These are phyloP conservation scores for Atta texana DNA, from an alignment of 1,140 invertebrate species.

Conservation along the genomic window DNA sequence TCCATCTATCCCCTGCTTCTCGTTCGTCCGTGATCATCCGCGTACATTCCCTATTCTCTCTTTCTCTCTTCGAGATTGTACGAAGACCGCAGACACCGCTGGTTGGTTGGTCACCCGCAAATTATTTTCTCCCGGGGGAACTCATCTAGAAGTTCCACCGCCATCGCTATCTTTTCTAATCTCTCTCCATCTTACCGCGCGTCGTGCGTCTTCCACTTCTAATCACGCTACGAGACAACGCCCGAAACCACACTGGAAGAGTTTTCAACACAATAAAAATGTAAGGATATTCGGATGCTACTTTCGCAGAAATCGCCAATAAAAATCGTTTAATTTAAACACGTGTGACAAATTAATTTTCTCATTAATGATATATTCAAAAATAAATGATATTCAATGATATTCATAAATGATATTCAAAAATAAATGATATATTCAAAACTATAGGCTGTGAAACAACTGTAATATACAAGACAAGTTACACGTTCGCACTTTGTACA, in stretches of 20 bases:
- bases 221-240: conserved; percentile 53
- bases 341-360: not conserved
- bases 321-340: not conserved
- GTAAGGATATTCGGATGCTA: not conserved
- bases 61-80: conserved; percentile 32
- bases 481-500: not conserved
- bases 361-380: not conserved
- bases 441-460: not conserved
- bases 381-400: too few relatives aligned
- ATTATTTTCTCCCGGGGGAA: conserved; percentile 81
- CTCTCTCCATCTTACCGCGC: conserved; percentile 47
- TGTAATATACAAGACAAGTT: too few relatives aligned
- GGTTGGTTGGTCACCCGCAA: conserved; percentile 79
- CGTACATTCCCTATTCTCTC: conserved; percentile 51
- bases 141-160: conserved; percentile 74
- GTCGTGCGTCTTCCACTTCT: conserved; percentile 56
- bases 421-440: not conserved
- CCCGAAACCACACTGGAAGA: conserved; percentile 22
- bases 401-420: too few relatives aligned
- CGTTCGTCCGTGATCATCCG: conserved; percentile 42
- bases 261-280: not conserved
- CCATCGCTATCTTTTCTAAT: conserved; percentile 44
- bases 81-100: conserved; percentile 79
- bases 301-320: not conserved
- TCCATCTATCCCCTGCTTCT: conserved; percentile 30